Evolutionary conservation across 2,797 vertebrate species (phyloP).

Genomic region (Pampus argenteus): DNA sequence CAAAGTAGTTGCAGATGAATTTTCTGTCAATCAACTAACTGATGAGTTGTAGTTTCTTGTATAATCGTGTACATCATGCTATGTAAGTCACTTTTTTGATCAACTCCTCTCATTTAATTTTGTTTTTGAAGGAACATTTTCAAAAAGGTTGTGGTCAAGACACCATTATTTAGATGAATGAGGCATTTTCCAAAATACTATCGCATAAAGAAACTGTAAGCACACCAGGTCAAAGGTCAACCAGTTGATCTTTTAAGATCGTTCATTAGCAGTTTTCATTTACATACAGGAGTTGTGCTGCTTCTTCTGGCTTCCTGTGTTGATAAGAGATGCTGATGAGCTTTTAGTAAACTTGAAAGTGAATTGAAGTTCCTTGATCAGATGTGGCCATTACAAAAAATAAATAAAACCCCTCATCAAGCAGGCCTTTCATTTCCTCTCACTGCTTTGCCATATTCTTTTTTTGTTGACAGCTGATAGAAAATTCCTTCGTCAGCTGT

Average conservation of each 20-base stretch:
- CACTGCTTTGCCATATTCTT: constrained; percentile 17
- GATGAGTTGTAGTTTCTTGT: no score
- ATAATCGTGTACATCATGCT: no score
- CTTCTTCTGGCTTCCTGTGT: not conserved
- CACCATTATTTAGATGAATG: no score
- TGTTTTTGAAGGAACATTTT: no score
- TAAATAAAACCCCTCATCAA: not conserved
- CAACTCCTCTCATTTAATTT: no score
- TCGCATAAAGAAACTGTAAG: not conserved
- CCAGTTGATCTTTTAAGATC: not conserved
- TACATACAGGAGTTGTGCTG: not conserved
- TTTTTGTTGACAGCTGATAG: not conserved
- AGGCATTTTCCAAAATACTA: no score
- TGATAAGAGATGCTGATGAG: not conserved
- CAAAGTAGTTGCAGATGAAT: no score
- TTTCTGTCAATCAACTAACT: no score
- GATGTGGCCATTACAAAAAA: not conserved
- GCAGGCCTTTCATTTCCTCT: not conserved
- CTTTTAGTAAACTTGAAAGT: not conserved
- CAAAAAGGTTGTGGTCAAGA: no score
- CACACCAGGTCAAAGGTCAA: not conserved
- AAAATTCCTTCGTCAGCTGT: constrained; percentile 5
- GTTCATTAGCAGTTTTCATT: not conserved
- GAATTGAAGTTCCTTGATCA: not conserved
- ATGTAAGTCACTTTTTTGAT: no score